phyloP scores from a whole-genome alignment of 1,140 invertebrate genomes.

The Nephila pilipes region DNA sequence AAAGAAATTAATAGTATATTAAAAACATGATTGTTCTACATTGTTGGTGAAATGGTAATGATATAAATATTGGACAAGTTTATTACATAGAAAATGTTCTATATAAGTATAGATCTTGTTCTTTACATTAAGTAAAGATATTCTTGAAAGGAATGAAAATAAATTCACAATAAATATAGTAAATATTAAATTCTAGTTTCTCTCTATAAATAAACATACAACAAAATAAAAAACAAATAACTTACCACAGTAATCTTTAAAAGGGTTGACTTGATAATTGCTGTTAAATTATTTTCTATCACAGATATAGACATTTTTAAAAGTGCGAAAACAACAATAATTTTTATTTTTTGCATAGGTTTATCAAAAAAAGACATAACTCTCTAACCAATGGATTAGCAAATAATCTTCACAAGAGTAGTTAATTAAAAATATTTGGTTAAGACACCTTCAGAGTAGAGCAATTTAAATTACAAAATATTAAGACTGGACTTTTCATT shows the following conservation, averaged over 20 bases:
- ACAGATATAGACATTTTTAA: conserved; percentile 33
- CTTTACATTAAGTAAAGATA: no score
- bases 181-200: neutral
- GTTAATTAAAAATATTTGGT: conserved; percentile 30
- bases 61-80: no score
- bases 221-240: neutral
- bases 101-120: no score
- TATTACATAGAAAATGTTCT: no score
- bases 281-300: conserved; percentile 26
- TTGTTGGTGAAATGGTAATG: no score
- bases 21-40: no score
- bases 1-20: no score
- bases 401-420: neutral
- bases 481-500: neutral
- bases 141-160: no score
- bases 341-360: neutral
- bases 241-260: conserved; percentile 50
- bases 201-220: neutral
- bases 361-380: conserved; percentile 18
- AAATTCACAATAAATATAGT: no score
- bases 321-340: conserved; percentile 53
- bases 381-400: conserved; percentile 55
- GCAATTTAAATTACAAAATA: neutral
- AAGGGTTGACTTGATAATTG: conserved; percentile 32
- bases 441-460: conserved; percentile 28